A percentile compares a stretch with the other conserved stretches of the same genome.
Conservation (phyloP, 2,113 vertebrate species). For the Periophthalmus modestus region DNA sequence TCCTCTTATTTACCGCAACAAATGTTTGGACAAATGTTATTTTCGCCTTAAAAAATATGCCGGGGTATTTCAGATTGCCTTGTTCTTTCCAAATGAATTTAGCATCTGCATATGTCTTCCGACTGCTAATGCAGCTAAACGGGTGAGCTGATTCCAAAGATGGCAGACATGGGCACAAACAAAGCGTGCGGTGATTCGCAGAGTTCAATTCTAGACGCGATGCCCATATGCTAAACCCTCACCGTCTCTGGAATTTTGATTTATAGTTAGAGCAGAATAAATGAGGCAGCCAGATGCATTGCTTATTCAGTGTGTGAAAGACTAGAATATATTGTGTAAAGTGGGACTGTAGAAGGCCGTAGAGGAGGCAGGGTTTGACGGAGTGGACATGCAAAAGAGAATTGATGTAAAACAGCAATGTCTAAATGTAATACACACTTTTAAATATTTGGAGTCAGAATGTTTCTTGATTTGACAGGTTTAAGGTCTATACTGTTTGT, state of each 20-base stretch:
- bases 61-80: constrained; percentile 22
- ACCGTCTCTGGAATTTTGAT: constrained; percentile 24
- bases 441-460: neutral
- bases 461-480: neutral
- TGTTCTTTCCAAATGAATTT: constrained; percentile 39
- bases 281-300: neutral
- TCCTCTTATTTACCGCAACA: constrained; percentile 27
- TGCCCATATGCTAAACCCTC: constrained; percentile 38
- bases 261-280: constrained; percentile 19
- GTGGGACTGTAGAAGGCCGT: neutral
- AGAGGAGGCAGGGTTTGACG: neutral
- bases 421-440: too few species aligned
- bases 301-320: neutral
- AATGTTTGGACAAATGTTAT: constrained; percentile 19
- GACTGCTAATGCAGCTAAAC: constrained; percentile 17
- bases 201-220: constrained; percentile 38
- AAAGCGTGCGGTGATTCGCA: constrained; percentile 30
- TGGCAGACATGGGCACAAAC: constrained; percentile 46
- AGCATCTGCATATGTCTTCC: constrained; percentile 19
- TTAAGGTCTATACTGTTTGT: neutral
- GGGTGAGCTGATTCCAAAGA: constrained; percentile 19
- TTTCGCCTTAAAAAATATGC: constrained; percentile 12
- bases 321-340: neutral
- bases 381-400: neutral
- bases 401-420: neutral